These are phyloP conservation scores for Ophiothrix spiculata DNA, from an alignment of 35 echinoderm and acorn worm species.

Conservation along the genomic window DNA sequence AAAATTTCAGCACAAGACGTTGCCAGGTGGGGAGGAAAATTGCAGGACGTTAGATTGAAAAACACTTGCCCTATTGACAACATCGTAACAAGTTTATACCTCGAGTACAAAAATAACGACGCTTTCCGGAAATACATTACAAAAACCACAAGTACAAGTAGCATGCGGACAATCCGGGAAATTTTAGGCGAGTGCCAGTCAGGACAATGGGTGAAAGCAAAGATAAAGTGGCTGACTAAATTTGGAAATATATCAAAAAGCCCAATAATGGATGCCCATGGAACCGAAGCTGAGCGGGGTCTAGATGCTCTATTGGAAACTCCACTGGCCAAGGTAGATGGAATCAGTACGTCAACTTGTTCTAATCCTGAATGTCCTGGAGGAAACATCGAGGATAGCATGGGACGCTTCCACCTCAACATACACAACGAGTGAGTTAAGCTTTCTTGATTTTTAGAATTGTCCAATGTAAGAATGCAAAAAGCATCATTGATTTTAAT, in stretches of 20 bases:
- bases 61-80: background rate
- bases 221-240: background rate
- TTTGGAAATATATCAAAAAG: background rate
- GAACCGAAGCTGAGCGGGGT: background rate
- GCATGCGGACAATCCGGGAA: background rate
- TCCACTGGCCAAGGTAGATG: background rate
- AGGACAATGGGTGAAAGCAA: background rate
- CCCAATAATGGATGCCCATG: background rate
- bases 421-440: background rate
- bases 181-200: background rate
- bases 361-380: background rate
- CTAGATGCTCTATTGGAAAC: background rate
- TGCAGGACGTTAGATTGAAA: background rate
- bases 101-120: background rate
- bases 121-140: background rate
- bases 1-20: background rate
- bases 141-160: background rate
- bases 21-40: background rate
- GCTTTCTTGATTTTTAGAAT: no score
- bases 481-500: background rate
- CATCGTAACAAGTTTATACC: background rate
- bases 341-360: background rate
- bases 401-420: background rate
- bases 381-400: background rate
- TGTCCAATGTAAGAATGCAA: no score